Evolutionary conservation across 1,140 invertebrate species (phyloP).

Genomic region (Colletes gigas): DNA sequence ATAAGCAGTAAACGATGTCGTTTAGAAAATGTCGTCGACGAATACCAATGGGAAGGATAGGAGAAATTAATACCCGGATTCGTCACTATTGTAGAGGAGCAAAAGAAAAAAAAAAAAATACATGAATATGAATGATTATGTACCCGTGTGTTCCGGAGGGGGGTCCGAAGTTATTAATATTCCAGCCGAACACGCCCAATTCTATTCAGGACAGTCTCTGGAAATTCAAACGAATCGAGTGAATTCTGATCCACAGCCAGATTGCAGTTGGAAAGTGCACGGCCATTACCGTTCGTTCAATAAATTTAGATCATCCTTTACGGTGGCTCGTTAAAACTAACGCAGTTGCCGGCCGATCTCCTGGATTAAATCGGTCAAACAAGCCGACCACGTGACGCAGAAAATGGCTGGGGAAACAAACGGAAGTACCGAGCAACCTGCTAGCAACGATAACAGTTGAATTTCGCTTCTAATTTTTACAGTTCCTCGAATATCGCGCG

Average conservation of each 20-base stretch:
- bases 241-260: conserved; percentile 46
- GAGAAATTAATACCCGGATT: conserved; percentile 29
- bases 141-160: conserved; percentile 23
- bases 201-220: conserved; percentile 28
- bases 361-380: conserved; percentile 38
- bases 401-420: conserved; percentile 25
- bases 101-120: background rate
- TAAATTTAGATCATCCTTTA: conserved; percentile 61
- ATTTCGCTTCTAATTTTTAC: conserved; percentile 16
- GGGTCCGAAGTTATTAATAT: conserved; percentile 51
- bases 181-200: conserved; percentile 49
- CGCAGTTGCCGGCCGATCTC: conserved; percentile 17
- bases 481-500: background rate
- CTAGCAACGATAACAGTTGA: conserved; percentile 14
- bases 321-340: conserved; percentile 50
- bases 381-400: conserved; percentile 11
- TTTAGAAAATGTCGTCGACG: background rate
- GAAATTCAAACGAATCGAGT: conserved; percentile 51
- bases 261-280: conserved; percentile 50
- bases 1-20: background rate
- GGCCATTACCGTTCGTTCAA: conserved; percentile 54
- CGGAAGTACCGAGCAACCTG: background rate
- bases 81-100: background rate
- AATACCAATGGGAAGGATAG: background rate
- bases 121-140: conserved; percentile 33